Evolutionary conservation across 2,888 invertebrate species (phyloP), one percentile per base, ranked within the genome.

Genomic region (Agonopterix alstromeriana): DNA sequence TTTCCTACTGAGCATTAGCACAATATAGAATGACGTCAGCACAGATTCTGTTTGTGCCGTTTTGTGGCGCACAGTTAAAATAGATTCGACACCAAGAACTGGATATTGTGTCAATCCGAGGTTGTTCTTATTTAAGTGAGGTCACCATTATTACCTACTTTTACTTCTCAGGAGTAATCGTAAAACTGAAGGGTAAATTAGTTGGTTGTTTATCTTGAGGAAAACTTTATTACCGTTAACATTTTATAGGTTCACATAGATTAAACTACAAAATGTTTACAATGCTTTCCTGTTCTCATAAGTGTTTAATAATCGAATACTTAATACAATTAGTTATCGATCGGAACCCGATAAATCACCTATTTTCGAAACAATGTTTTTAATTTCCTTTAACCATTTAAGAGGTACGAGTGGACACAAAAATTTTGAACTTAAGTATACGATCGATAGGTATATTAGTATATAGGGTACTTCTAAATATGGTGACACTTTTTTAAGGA

Each of bases 41-140:
- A n/a, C 38, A 11, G 46, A 45, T 49, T 53, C 57, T 47, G 57
- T 64, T 56, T 63, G 58, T 56, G 61, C 54, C 60, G 27, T 27
- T 27, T 27, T 27, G 27, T 27, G 27, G 27, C 27, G 27, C 27
- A 61, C 56, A 63, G 63, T 74, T 64, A 71, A 77, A 79, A 77
- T 75, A 77, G 74, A 72, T 63, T 64, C 59, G 57, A 65, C 62
- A 61, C 58, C 59, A 61, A 55, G 51, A 49, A 53, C 48, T 48
- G 51, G 50, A 68, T 59, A 57, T 59, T 55, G 63, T 70, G 71
- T 75, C 69, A 72, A 73, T 69, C 61, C 63, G 53, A 64, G 58
- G 65, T 61, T 70, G 66, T 70, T 70, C 63, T 61, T 54, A 61
- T 63, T 59, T 57, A 60, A 52, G 56, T 61, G 60, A 70, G 65